Percentiles rank a stretch among this genome's conserved stretches.
Evolutionary conservation across 2,888 invertebrate genomes (phyloP).

Genomic region (Caprella mutica): DNA sequence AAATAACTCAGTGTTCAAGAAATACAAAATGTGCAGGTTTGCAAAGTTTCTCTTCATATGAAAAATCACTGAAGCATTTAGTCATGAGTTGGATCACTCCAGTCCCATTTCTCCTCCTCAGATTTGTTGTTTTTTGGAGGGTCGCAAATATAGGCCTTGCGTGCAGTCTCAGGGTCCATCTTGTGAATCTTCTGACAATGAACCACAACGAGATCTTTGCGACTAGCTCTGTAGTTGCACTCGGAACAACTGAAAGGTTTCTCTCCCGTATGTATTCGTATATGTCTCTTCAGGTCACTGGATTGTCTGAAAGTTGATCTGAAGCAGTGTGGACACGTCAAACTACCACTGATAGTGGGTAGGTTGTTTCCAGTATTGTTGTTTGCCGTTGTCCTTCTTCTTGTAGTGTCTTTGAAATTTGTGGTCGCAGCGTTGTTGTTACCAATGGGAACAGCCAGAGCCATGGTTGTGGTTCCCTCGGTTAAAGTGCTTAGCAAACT

Average conservation of each 20-base stretch:
- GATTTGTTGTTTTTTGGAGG: no score
- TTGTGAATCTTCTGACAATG: conserved; percentile 24
- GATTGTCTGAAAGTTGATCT: conserved; percentile 29
- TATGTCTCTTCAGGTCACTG: conserved; percentile 31
- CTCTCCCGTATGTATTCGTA: conserved; percentile 31
- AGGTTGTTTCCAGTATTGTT: not conserved
- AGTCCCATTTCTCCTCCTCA: no score
- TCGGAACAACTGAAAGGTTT: conserved; percentile 28
- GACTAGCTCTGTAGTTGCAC: conserved; percentile 24
- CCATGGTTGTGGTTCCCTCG: not conserved
- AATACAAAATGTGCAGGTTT: no score
- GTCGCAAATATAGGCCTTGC: no score
- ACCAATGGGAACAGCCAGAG: not conserved
- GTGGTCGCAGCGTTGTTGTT: not conserved
- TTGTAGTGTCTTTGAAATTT: not conserved
- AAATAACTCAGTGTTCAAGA: no score
- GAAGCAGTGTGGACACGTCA: conserved; percentile 29
- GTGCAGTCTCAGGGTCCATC: no score
- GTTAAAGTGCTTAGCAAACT: not conserved
- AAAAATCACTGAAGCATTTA: no score
- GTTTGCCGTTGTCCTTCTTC: not conserved
- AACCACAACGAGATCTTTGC: conserved; percentile 23
- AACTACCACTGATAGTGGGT: no score
- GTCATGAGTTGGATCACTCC: no score
- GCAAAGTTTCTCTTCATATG: no score